phyloP scores from a whole-genome alignment of 2,113 vertebrate species.

The Microtus montanus region DNA sequence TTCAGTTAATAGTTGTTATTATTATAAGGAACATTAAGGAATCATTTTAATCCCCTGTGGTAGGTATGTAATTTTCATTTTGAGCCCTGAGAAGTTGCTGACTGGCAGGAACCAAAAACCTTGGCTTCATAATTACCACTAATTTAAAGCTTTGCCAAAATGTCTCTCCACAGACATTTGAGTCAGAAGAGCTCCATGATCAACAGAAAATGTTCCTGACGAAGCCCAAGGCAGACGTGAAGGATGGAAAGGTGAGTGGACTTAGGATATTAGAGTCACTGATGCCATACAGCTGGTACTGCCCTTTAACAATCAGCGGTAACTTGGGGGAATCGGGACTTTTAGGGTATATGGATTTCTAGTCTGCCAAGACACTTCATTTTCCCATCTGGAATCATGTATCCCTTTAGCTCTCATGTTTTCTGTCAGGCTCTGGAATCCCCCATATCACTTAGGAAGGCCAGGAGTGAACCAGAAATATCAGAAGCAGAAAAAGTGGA shows the following conservation, averaged over 20 bases:
- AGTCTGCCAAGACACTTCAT: background rate
- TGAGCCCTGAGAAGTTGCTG: constrained; percentile 13
- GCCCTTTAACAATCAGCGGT: background rate
- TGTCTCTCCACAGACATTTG: constrained; percentile 68
- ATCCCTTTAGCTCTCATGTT: constrained; percentile 54
- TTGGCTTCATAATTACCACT: constrained; percentile 52
- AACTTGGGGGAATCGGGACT: constrained; percentile 5
- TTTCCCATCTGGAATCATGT: constrained; percentile 20
- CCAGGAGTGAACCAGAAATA: constrained; percentile 35
- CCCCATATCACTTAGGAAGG: constrained; percentile 27
- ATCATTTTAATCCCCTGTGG: constrained; percentile 23
- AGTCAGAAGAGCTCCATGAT: constrained; percentile 50
- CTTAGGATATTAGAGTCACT: constrained; percentile 18
- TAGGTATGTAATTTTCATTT: constrained; percentile 13
- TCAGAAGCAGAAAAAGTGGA: constrained; percentile 44
- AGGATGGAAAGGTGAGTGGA: constrained; percentile 70
- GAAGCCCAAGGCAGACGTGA: constrained; percentile 62
- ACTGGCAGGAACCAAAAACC: constrained; percentile 46
- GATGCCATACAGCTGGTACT: background rate
- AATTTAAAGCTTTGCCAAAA: constrained; percentile 65
- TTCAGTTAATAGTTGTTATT: constrained; percentile 10
- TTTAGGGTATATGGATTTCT: background rate
- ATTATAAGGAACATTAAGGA: constrained; percentile 9
- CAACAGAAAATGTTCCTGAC: constrained; percentile 60
- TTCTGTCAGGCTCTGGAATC: constrained; percentile 41